These are phyloP conservation scores for Aphaenogaster ashmeadi DNA, from an alignment of 1,140 invertebrate genomes.

Conservation along the genomic window DNA sequence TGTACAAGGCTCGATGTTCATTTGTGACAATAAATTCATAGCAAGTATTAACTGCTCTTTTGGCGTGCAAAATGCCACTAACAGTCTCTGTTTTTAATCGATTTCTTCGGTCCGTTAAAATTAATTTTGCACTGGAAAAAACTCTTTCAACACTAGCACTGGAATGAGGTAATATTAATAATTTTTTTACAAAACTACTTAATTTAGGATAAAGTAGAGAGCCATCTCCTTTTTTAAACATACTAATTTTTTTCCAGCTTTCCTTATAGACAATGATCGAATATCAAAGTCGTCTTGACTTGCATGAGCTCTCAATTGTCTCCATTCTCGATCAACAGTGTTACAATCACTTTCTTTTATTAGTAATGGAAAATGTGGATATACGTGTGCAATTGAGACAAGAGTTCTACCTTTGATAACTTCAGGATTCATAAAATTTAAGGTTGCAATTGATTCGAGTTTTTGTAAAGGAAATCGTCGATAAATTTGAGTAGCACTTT, in stretches of 20 bases:
- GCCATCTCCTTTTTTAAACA: background rate
- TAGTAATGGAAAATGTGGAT: slow-evolving; percentile 13
- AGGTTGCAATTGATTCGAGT: background rate
- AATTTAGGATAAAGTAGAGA: background rate
- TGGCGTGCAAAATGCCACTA: background rate
- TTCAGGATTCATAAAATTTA: background rate
- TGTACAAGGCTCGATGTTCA: background rate
- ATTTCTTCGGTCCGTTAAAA: background rate
- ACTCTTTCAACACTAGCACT: background rate
- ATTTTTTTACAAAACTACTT: background rate
- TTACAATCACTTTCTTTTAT: background rate
- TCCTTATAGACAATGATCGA: background rate
- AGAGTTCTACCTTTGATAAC: background rate
- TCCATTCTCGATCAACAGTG: background rate
- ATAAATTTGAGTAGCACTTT: background rate
- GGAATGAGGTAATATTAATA: background rate
- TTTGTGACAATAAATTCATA: background rate
- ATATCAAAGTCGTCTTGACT: background rate
- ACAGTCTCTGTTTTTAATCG: background rate
- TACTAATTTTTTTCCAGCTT: slow-evolving; percentile 6
- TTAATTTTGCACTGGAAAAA: background rate
- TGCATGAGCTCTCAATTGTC: background rate
- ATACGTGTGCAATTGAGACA: background rate
- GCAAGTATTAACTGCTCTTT: background rate
- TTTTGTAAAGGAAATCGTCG: background rate